A percentile compares a stretch with the other conserved stretches of the same genome.
Evolutionary conservation across 2,888 invertebrate species (phyloP).

Genomic region (Pandemis cinnamomeana): DNA sequence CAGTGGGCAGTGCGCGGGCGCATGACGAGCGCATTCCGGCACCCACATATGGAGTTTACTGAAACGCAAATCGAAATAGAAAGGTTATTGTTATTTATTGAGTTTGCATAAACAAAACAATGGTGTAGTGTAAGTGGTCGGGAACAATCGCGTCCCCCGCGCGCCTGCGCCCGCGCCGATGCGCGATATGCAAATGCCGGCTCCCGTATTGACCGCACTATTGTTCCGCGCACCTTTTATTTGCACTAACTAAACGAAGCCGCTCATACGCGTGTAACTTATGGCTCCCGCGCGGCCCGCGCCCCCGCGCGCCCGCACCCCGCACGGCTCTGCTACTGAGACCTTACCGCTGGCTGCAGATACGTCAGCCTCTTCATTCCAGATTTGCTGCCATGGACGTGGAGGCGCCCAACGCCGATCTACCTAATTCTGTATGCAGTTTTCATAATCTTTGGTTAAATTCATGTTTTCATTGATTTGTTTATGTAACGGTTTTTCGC

Average conservation of each 20-base stretch:
- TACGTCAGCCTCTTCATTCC: conserved; percentile 4
- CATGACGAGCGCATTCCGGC: conserved; percentile 32
- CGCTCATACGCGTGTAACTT: conserved; percentile 66
- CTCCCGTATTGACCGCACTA: conserved; percentile 75
- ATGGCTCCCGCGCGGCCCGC: conserved; percentile 56
- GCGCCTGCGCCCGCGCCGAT: conserved; percentile 51
- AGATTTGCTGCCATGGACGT: background rate
- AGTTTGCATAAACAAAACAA: conserved; percentile 41
- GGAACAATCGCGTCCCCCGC: conserved; percentile 31
- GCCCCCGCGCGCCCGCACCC: background rate
- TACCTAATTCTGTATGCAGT: background rate
- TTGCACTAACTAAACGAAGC: conserved; percentile 49
- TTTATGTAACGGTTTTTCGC: no score
- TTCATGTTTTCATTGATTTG: no score
- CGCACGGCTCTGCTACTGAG: conserved; percentile 36
- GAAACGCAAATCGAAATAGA: conserved; percentile 40
- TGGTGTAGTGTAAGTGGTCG: conserved; percentile 42
- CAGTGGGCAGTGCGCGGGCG: conserved; percentile 43
- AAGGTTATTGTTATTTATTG: conserved; percentile 42
- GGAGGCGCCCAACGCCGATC: background rate
- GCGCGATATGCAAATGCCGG: conserved; percentile 76
- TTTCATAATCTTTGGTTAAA: no score
- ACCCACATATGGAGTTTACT: conserved; percentile 41
- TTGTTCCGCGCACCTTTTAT: conserved; percentile 60
- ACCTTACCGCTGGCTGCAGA: conserved; percentile 14